Base-by-base conservation (phyloP, 1,140 invertebrate genomes). In the Aphaenogaster floridana region DNA sequence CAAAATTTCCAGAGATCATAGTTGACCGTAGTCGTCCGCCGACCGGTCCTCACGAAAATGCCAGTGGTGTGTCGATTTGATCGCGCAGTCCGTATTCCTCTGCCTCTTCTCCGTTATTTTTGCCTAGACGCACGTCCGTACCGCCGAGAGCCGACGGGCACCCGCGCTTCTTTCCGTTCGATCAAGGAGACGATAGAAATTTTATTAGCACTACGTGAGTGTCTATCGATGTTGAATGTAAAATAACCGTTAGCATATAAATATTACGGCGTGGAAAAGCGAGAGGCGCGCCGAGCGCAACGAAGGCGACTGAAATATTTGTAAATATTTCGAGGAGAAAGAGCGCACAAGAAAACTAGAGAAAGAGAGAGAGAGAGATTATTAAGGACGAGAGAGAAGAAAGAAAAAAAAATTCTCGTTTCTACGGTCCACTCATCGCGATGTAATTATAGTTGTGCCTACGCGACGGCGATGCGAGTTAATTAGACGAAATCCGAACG, bases 161-260 rank as follows among this genome's bases (percentile, higher is more conserved):
- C 9, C 11, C 74, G 4, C 36, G 76, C 52, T 57, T 52, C 11
- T 45, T 77, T 48, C 48, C 48, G 45, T 68, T 34, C 17, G 34
- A 17, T 34, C 57, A 36, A 80, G 54, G 17, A 71, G 63, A 83
- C 5, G 59, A 72, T 89, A 88, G 83, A 87, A 86, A 87, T 86
- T 86, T 91, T 83, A 87, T 92, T 90, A 93, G 90, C 86, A 89
- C 87, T 88, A 92, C 83, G 86, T 93, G 90, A 90, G 71, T 93
- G 91, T 93, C 86, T 92, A 94, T 94, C 88, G 81, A 92, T 94
- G 94, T 94, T 94, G 87, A 91, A 88, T 93, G 92, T 93, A 93
- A 92, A 94, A 93, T 93, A 93, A 92, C 86, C 88, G 89, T 88
- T 91, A 91, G 89, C 91, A 92, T 88, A 81, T 93, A 93, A 94